Evolutionary conservation across 1,140 invertebrate genomes (phyloP).

Genomic region (Sminthurinus signatus): DNA sequence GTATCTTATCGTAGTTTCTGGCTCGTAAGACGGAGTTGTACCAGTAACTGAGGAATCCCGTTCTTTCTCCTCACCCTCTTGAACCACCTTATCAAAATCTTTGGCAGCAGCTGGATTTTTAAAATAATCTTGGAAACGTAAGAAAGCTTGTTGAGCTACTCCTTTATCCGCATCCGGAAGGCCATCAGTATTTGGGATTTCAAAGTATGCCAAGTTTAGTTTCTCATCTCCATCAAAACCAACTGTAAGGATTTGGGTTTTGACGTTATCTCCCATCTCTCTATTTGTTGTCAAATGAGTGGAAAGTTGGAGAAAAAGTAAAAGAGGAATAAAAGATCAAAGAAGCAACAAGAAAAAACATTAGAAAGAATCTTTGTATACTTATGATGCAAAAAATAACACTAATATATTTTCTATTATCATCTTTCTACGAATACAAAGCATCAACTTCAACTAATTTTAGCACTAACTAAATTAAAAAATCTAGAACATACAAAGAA

Average conservation of each 20-base stretch:
- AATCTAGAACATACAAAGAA: no score
- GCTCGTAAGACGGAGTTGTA: background rate
- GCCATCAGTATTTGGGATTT: slow-evolving; percentile 1
- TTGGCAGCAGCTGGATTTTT: slow-evolving; percentile 16
- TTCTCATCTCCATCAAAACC: slow-evolving; percentile 37
- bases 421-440: no score
- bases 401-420: no score
- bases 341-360: no score
- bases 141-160: slow-evolving; percentile 27
- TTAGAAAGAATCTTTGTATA: no score
- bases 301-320: no score
- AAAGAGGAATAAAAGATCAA: no score
- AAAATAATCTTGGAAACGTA: slow-evolving; percentile 31
- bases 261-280: slow-evolving; percentile 9
- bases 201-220: slow-evolving; percentile 31
- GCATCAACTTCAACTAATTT: no score
- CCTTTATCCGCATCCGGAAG: slow-evolving; percentile 13
- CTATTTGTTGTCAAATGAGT: no score
- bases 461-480: no score
- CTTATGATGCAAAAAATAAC: no score
- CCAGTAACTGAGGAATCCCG: no score
- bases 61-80: background rate
- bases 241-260: slow-evolving; percentile 35
- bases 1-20: background rate
- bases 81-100: slow-evolving; percentile 14